These are phyloP conservation scores for Halcyon leucocephala DNA, from an alignment of 2,797 vertebrate species.

Conservation along the genomic window DNA sequence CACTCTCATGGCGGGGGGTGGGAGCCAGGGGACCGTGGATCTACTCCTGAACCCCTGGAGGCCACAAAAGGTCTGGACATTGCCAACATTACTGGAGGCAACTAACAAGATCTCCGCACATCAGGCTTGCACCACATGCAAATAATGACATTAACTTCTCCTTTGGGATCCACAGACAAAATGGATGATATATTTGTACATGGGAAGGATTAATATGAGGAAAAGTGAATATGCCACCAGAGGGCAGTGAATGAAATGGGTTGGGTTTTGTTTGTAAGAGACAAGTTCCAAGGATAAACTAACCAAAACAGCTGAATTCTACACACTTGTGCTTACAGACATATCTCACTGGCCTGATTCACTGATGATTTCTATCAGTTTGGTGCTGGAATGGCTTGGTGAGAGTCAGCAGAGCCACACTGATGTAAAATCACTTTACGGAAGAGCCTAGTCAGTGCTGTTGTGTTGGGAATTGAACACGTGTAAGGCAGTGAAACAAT, in stretches of 20 bases:
- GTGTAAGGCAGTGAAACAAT: fast-evolving
- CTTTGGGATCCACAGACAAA: not conserved
- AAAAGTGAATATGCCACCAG: conserved; percentile 2
- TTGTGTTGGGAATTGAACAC: not conserved
- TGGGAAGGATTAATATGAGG: not conserved
- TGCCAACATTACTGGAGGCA: not conserved
- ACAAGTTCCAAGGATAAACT: not conserved
- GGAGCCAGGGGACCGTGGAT: not conserved
- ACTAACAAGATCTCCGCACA: not conserved
- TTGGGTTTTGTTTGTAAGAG: not conserved
- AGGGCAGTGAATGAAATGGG: not conserved
- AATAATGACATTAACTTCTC: not conserved
- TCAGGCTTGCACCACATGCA: not conserved
- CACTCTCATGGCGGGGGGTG: not conserved
- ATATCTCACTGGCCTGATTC: not conserved
- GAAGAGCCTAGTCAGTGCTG: not conserved
- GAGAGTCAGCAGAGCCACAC: not conserved
- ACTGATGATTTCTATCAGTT: not conserved
- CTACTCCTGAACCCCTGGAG: not conserved
- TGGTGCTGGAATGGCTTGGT: not conserved
- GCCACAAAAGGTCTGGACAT: fast-evolving
- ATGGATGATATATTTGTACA: not conserved
- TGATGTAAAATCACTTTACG: not conserved
- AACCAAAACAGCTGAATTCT: not conserved
- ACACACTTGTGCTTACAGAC: not conserved